Conservation (phyloP, 2,888 invertebrate species). For the Fragum fragum region DNA sequence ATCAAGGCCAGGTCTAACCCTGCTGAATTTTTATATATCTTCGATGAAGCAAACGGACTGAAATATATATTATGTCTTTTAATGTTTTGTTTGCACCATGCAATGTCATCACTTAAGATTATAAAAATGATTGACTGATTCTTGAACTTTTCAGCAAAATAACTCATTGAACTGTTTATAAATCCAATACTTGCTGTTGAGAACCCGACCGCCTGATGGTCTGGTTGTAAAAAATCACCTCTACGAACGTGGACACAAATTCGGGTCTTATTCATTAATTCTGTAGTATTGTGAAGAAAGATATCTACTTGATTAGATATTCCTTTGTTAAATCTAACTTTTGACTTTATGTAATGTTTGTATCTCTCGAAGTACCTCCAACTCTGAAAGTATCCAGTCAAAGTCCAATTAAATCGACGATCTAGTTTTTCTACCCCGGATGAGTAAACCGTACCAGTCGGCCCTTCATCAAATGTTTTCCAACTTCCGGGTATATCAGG, state of each 20-base stretch:
- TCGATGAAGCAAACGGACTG: constrained; percentile 14
- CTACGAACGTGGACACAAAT: constrained; percentile 1
- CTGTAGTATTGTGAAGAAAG: background rate
- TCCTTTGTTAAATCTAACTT: background rate
- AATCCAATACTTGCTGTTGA: background rate
- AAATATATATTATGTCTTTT: background rate
- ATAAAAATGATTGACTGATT: background rate
- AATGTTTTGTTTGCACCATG: constrained; percentile 10
- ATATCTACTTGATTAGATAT: background rate
- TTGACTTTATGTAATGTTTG: background rate
- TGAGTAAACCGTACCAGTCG: background rate
- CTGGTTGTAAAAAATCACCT: background rate
- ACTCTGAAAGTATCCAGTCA: constrained; percentile 7
- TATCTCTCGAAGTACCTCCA: constrained; percentile 11
- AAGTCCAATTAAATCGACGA: background rate
- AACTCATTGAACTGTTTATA: background rate
- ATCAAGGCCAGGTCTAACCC: background rate
- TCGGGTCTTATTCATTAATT: constrained; percentile 1
- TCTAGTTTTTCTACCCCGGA: background rate
- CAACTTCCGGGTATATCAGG: background rate
- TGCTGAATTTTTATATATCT: background rate
- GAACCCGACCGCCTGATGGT: background rate
- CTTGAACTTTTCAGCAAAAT: background rate
- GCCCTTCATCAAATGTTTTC: background rate
- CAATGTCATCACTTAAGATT: constrained; percentile 11